These are phyloP conservation scores for Drosophila infuscata DNA, from an alignment of 2,888 invertebrate species.

Conservation along the genomic window DNA sequence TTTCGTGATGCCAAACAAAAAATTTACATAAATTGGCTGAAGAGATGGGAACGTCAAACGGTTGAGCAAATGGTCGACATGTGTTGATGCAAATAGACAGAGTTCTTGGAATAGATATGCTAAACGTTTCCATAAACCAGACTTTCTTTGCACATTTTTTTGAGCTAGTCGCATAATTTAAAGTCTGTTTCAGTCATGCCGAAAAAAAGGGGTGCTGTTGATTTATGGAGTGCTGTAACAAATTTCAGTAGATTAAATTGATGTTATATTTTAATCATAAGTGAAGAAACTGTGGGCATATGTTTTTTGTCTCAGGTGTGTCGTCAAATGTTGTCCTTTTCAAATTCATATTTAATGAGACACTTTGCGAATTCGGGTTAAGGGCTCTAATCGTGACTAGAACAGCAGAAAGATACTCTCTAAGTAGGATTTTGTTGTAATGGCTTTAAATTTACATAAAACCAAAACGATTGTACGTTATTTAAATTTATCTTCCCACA, in stretches of 20 bases:
- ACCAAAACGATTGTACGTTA: not conserved
- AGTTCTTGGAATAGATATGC: slow-evolving; percentile 24
- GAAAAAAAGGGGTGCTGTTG: slow-evolving; percentile 18
- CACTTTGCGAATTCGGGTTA: slow-evolving; percentile 10
- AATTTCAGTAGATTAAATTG: slow-evolving; percentile 39
- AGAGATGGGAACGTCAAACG: slow-evolving; percentile 10
- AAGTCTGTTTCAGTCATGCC: slow-evolving; percentile 7
- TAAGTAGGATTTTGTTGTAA: not conserved
- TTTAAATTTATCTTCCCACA: not conserved
- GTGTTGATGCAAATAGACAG: slow-evolving; percentile 53
- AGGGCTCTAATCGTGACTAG: not conserved
- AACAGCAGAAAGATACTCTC: not conserved
- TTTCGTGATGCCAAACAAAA: slow-evolving; percentile 21
- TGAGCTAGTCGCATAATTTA: slow-evolving; percentile 39
- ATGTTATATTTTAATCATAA: not conserved
- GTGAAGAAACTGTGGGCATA: not conserved
- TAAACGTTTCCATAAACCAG: slow-evolving; percentile 24
- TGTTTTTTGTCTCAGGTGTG: slow-evolving; percentile 27
- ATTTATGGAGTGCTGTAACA: slow-evolving; percentile 52
- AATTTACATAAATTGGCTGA: slow-evolving; percentile 62
- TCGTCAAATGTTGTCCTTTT: not conserved
- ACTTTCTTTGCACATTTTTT: slow-evolving; percentile 4
- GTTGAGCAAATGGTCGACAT: slow-evolving; percentile 45
- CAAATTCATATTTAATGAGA: slow-evolving; percentile 50
- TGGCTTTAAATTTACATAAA: not conserved